Evolutionary conservation across 2,797 vertebrate genomes (phyloP), one percentile per base, ranked within the genome.

Genomic region (Triplophysa bombifrons): DNA sequence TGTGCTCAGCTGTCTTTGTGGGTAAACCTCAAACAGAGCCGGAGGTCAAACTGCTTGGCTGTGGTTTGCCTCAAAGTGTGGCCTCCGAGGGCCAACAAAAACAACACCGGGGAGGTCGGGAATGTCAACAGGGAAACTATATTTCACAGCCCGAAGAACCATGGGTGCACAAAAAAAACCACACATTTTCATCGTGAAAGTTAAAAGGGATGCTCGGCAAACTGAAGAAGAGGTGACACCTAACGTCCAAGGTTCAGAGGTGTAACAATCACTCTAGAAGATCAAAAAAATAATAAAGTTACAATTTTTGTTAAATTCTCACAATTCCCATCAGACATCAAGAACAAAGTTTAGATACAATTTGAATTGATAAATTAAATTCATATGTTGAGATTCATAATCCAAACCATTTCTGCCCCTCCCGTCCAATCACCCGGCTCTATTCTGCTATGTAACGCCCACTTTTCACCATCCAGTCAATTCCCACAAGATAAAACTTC

Each of bases 51-150:
- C 56, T 60, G 20, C 56, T 25, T 14, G 22, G 56, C 11, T 60
- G 56, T 16, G 74, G 70, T 79, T 56, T 82, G 76, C 76, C 67
- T 79, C 80, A 78, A 74, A 84, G 79, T 76, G 78, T 82, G 81
- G 81, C 82, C 85, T 74, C 30, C 61, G 76, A 55, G 56, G 75
- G 86, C 89, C 90, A 92, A 89, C 83, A 90, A 90, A 79, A 92
- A 91, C 90, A 90, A 70, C 78, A 86, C 30, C 41, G 2, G 80
- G 85, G 88, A 89, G 88, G 86, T 83, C 79, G 86, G 84, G 89
- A 90, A 90, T 89, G 88, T 83, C 84, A 44, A 87, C 90, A 92
- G 90, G 91, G 92, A 91, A 86, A 85, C 83, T 75, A 74, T 53
- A 63, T 86, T 88, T 88, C 72, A 79, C 85, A 82, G 86, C 77